Conservation (phyloP, 2,797 vertebrate species). For the Pangasius krempfi region DNA sequence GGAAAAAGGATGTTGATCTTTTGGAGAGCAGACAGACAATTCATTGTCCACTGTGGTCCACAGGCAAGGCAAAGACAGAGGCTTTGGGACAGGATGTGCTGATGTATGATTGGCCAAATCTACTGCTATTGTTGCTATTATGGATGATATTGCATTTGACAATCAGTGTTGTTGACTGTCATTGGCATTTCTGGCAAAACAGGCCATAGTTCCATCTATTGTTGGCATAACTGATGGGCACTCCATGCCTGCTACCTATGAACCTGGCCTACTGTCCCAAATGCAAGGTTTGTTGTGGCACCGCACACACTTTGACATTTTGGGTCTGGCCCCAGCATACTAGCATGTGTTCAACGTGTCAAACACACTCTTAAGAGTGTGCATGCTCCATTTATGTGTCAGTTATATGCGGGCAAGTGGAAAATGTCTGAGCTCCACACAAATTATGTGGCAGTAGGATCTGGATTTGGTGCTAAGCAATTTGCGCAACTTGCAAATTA, state of each 20-base stretch:
- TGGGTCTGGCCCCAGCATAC: not conserved
- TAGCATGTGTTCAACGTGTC: not conserved
- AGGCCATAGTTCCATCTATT: not conserved
- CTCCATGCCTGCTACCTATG: not conserved
- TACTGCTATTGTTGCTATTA: not conserved
- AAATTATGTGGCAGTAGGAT: not conserved
- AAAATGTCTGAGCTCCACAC: not conserved
- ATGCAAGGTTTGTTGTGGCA: not conserved
- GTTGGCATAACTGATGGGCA: not conserved
- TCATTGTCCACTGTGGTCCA: not conserved
- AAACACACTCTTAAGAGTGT: not conserved
- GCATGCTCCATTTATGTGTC: not conserved
- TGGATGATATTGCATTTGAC: not conserved
- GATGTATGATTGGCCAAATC: not conserved
- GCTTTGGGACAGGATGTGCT: not conserved
- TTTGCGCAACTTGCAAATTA: not conserved
- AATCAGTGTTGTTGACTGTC: not conserved
- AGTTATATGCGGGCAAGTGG: not conserved
- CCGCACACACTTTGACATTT: not conserved
- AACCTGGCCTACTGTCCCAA: not conserved
- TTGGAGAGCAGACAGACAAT: constrained; percentile 1
- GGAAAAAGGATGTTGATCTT: constrained; percentile 21
- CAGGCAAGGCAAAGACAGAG: not conserved
- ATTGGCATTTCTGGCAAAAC: not conserved
- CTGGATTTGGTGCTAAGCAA: not conserved